These are phyloP conservation scores for Anolis apletophallus DNA, from an alignment of 2,797 vertebrate genomes.

Conservation along the genomic window DNA sequence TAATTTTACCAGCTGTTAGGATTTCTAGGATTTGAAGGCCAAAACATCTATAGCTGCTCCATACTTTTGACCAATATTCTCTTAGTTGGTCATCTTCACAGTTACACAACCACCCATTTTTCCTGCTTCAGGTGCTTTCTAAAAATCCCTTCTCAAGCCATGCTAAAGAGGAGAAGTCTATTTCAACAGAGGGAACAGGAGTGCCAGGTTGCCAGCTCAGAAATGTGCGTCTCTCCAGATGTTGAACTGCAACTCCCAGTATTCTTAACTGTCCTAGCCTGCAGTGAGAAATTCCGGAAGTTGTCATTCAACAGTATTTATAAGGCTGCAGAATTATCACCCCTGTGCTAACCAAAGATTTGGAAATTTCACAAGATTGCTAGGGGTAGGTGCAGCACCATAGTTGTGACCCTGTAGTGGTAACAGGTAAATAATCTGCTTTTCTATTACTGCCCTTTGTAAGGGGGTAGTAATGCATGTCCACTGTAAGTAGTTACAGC, in stretches of 20 bases:
- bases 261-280: too few species aligned
- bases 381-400: not conserved
- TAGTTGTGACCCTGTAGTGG: not conserved
- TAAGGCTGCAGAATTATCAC: too few species aligned
- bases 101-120: not conserved
- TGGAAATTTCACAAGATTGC: not conserved
- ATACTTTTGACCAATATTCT: not conserved
- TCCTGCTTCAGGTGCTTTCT: not conserved
- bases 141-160: not conserved
- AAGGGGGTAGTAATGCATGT: not conserved
- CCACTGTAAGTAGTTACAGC: not conserved
- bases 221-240: not conserved
- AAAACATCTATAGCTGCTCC: too few species aligned
- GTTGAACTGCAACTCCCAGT: too few species aligned
- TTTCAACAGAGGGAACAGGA: not conserved
- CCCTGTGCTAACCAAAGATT: not conserved
- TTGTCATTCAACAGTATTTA: too few species aligned
- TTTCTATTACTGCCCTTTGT: too few species aligned
- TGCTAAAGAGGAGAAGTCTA: not conserved
- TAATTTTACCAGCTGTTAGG: too few species aligned
- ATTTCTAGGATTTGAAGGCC: too few species aligned
- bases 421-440: not conserved
- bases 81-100: not conserved
- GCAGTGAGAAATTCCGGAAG: too few species aligned
- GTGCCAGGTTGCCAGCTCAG: not conserved